Percentiles rank a stretch among this genome's conserved stretches.
Conservation (phyloP, 2,113 vertebrate species). For the Theristicus caerulescens region DNA sequence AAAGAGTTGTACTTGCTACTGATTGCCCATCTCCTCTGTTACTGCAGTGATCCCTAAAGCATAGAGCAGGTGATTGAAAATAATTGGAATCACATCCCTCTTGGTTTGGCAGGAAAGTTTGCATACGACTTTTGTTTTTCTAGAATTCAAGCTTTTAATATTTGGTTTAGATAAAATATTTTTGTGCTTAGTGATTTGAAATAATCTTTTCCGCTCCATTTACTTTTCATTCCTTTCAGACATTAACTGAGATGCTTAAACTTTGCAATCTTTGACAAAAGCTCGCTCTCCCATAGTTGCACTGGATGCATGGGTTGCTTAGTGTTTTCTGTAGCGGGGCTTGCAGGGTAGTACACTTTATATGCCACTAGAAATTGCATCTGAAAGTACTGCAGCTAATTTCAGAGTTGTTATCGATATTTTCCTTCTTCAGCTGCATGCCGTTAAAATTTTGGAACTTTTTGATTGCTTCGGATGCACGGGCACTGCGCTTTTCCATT, state of each 20-base stretch:
- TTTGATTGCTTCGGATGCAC: background rate
- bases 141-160: background rate
- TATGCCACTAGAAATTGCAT: background rate
- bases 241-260: background rate
- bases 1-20: background rate
- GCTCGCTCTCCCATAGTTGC: background rate
- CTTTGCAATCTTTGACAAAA: background rate
- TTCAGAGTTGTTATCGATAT: background rate
- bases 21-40: background rate
- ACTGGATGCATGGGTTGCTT: background rate
- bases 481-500: background rate
- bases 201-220: background rate
- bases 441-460: conserved; percentile 17
- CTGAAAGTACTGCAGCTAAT: background rate
- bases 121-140: background rate
- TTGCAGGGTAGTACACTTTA: background rate
- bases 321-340: background rate
- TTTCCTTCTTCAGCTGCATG: background rate
- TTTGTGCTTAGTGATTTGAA: background rate
- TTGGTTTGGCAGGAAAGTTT: conserved; percentile 6
- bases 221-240: background rate
- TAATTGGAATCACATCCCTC: background rate
- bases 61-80: background rate
- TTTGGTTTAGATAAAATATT: background rate
- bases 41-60: background rate